A percentile compares a stretch with the other conserved stretches of the same genome.
These are phyloP conservation scores for Diloba caeruleocephala DNA, from an alignment of 2,888 invertebrate genomes.

Conservation along the genomic window DNA sequence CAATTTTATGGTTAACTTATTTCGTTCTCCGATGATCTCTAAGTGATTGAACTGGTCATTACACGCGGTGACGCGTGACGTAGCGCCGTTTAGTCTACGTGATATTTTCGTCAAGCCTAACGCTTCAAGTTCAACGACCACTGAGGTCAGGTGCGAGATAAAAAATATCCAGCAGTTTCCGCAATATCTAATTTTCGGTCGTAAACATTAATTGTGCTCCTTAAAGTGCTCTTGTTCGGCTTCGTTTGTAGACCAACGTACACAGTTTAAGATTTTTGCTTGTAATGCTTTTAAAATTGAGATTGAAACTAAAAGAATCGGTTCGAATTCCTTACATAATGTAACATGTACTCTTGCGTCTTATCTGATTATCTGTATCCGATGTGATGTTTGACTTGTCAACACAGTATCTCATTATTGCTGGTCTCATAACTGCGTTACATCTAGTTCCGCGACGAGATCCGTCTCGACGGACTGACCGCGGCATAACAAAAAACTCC, in stretches of 20 bases:
- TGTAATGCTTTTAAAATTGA: constrained; percentile 34
- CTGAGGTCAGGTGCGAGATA: constrained; percentile 76
- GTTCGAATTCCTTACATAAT: constrained; percentile 40
- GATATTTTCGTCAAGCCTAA: constrained; percentile 69
- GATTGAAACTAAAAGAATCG: constrained; percentile 35
- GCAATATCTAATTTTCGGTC: constrained; percentile 80
- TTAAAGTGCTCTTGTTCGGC: constrained; percentile 62
- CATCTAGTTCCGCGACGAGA: constrained; percentile 60
- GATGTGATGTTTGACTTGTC: constrained; percentile 48
- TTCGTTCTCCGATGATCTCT: constrained; percentile 57
- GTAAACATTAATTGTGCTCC: constrained; percentile 77
- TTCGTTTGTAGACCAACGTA: constrained; percentile 31
- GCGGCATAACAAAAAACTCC: constrained; percentile 51
- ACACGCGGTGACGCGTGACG: constrained; percentile 66
- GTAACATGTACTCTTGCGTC: constrained; percentile 21
- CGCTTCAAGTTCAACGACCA: constrained; percentile 78
- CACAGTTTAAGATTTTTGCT: constrained; percentile 40
- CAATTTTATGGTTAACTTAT: constrained; percentile 66
- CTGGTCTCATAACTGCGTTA: constrained; percentile 54
- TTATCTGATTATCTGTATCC: constrained; percentile 49
- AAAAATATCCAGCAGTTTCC: constrained; percentile 69
- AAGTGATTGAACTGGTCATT: constrained; percentile 57
- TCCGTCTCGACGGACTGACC: constrained; percentile 50
- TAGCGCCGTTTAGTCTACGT: constrained; percentile 74
- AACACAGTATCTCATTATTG: constrained; percentile 47